Base-by-base conservation (phyloP, 2,113 vertebrate genomes). In the Uria aalge region DNA sequence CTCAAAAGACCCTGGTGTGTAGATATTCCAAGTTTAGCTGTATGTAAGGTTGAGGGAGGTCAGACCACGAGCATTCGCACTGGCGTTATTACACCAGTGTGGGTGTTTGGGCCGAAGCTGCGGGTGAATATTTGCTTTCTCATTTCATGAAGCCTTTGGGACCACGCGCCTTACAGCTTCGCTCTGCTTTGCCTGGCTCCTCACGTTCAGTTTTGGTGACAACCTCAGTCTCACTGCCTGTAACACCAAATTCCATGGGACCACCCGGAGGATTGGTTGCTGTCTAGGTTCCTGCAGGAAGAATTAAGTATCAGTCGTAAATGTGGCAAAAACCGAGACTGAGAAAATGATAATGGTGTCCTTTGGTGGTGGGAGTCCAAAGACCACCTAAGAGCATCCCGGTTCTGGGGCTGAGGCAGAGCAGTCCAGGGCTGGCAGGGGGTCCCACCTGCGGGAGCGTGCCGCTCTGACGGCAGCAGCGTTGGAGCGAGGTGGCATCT, bases 71-170 rank as follows among this genome's bases (percentile, higher is more conserved):
- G 24, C 12, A 6, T 67, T 48, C 20, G 73, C 50, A 55, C 50
- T 26, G 52, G 9, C 36, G 0, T 81, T 81, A 6, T 18, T 73
- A 43, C 48, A n/a, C 43, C 64, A 18, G 19, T 11, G 62, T 41
- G 52, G n/a, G 27, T 53, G 73, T 66, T 73, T 16, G 92, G 62
- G 74, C 40, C 85, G 90, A 59, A 93, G 81, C 90, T 56, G 47
- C 10, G 4, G 9, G 5, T 5, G 5, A 55, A 21, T 43, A 56
- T 94, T 95, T 85, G 60, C 52, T 81, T 80, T 89, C n/a, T 94
- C 47, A 26, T 77, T 86, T 69, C 50, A 14, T 36, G 81, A 41
- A 63, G 64, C 90, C 76, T 29, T 63, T 74, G 90, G 81, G 92
- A 66, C 41, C 76, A 18, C 0, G 1, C 1, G 4, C 36, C 57